These are phyloP conservation scores for Reticulitermes speratus DNA, from an alignment of 1,140 invertebrate genomes.

Conservation along the genomic window DNA sequence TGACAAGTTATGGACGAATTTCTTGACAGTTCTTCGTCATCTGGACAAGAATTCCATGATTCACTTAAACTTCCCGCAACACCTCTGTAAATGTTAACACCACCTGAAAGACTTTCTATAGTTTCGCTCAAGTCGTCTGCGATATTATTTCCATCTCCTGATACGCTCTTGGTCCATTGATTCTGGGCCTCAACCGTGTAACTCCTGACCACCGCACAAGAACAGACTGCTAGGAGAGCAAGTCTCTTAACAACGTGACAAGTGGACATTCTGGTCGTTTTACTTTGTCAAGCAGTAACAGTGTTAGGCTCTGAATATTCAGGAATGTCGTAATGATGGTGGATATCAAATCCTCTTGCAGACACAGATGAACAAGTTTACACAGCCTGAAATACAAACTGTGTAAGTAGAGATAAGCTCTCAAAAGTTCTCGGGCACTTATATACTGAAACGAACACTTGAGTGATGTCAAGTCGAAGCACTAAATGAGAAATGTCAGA, in stretches of 20 bases:
- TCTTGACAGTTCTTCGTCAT: constrained; percentile 39
- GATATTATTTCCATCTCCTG: not conserved
- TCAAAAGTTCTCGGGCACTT: no score
- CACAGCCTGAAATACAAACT: no score
- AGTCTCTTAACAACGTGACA: not conserved
- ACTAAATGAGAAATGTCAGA: not conserved
- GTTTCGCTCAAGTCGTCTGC: not conserved
- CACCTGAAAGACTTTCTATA: not conserved
- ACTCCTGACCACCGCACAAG: not conserved
- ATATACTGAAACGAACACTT: not conserved
- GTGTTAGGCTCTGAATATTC: no score
- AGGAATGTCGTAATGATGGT: no score
- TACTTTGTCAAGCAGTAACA: no score
- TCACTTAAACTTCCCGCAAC: constrained; percentile 24
- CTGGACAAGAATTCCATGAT: not conserved
- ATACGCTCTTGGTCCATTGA: not conserved
- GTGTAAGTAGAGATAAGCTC: no score
- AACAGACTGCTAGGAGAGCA: not conserved
- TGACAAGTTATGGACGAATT: constrained; percentile 51
- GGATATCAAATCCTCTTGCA: no score
- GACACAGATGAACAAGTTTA: no score
- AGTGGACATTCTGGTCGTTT: not conserved
- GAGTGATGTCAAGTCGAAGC: not conserved
- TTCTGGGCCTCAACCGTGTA: not conserved
- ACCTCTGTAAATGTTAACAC: constrained; percentile 12